A percentile compares a stretch with the other conserved stretches of the same genome.
These are phyloP conservation scores for Holacanthus passer DNA, from an alignment of 2,113 vertebrate species.

Conservation along the genomic window DNA sequence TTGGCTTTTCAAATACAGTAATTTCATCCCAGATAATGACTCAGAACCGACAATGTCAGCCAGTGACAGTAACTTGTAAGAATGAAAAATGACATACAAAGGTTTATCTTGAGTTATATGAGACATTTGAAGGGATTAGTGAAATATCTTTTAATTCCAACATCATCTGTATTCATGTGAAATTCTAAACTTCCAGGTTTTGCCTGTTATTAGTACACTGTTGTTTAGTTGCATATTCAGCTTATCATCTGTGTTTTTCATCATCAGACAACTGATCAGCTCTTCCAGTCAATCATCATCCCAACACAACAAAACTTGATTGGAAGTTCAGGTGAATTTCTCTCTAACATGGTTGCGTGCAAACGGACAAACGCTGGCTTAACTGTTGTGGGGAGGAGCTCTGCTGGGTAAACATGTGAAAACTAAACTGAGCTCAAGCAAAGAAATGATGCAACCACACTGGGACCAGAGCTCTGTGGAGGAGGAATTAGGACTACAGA, in stretches of 20 bases:
- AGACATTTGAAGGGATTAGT: background rate
- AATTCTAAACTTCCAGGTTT: background rate
- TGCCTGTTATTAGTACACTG: background rate
- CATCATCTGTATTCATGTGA: background rate
- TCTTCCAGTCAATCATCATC: background rate
- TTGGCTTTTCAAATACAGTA: background rate
- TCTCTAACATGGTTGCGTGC: slow-evolving; percentile 1
- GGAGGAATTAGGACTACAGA: background rate
- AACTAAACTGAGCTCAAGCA: slow-evolving; percentile 20
- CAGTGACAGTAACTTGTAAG: background rate
- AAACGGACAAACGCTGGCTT: slow-evolving; percentile 16
- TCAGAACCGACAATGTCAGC: background rate
- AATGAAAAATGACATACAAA: background rate
- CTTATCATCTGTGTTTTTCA: background rate
- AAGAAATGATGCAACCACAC: slow-evolving; percentile 24
- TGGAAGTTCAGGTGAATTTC: background rate
- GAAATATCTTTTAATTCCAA: background rate
- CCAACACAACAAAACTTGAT: background rate
- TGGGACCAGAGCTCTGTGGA: background rate
- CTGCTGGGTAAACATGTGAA: slow-evolving; percentile 21
- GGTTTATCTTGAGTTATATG: background rate
- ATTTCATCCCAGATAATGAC: background rate
- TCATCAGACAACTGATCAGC: background rate
- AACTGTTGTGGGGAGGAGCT: background rate
- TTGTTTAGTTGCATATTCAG: background rate